Evolutionary conservation across 1,140 invertebrate species (phyloP).

Genomic region (Drosophila serrata): DNA sequence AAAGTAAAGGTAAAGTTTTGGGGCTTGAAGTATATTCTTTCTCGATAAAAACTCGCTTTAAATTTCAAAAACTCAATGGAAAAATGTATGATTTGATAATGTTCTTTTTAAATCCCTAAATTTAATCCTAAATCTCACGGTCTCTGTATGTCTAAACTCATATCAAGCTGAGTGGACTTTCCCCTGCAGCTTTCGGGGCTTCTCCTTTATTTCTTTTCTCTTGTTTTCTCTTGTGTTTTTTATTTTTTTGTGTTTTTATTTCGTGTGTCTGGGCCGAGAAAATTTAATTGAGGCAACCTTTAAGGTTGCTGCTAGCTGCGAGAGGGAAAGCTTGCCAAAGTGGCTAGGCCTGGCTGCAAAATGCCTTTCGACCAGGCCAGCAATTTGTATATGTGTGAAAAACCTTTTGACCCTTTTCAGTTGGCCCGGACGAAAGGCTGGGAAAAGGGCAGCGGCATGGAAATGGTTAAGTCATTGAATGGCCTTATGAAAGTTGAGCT

Average conservation of each 20-base stretch:
- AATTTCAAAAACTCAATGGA: no score
- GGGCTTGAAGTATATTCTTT: no score
- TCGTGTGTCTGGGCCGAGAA: constrained; percentile 50
- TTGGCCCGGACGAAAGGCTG: constrained; percentile 27
- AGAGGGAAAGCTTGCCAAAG: constrained; percentile 31
- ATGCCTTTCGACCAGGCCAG: constrained; percentile 54
- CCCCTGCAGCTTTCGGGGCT: constrained; percentile 27
- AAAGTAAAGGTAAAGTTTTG: no score
- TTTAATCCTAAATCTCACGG: neutral
- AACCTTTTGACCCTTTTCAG: constrained; percentile 44
- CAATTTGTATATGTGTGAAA: constrained; percentile 75
- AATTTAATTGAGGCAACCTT: constrained; percentile 80
- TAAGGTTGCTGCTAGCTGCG: constrained; percentile 47
- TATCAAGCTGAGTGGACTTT: constrained; percentile 23
- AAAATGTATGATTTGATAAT: no score
- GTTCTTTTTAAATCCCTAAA: neutral
- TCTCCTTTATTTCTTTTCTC: constrained; percentile 3
- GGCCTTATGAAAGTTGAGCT: constrained; percentile 72
- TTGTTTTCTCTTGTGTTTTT: no score
- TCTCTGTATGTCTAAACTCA: constrained; percentile 26
- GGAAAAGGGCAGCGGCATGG: constrained; percentile 52
- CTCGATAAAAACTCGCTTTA: neutral
- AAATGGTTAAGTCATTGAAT: constrained; percentile 79
- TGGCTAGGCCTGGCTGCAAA: constrained; percentile 49
- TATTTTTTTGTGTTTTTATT: constrained; percentile 11